Evolutionary conservation across 1,140 invertebrate species (phyloP).

Genomic region (Sinonovacula constricta): DNA sequence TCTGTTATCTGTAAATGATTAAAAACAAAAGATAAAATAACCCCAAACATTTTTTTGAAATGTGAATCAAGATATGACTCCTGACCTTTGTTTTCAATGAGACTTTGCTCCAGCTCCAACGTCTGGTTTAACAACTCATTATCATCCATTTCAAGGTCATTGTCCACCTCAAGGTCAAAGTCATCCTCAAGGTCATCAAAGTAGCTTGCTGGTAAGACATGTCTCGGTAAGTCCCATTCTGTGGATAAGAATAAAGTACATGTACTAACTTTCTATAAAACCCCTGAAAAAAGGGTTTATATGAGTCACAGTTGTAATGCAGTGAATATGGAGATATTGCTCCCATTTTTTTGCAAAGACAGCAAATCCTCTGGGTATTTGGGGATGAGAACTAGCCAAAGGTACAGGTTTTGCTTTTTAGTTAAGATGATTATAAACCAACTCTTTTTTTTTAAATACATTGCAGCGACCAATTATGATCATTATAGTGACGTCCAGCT

Average conservation of each 20-base stretch:
- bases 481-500: too few species aligned
- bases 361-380: too few species aligned
- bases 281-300: neutral
- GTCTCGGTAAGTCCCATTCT: slow-evolving; percentile 35
- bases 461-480: too few species aligned
- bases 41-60: too few species aligned
- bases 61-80: too few species aligned
- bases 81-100: slow-evolving; percentile 5
- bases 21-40: too few species aligned
- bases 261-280: neutral
- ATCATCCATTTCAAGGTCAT: slow-evolving; percentile 23
- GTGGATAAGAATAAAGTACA: slow-evolving; percentile 3
- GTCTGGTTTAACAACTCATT: slow-evolving; percentile 39
- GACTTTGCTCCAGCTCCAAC: slow-evolving; percentile 29
- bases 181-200: slow-evolving; percentile 36
- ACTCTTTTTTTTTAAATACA: neutral
- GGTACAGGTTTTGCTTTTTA: neutral
- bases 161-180: neutral
- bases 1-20: too few species aligned
- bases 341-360: neutral
- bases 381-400: too few species aligned
- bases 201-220: slow-evolving; percentile 28
- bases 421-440: neutral
- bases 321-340: neutral
- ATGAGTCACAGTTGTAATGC: neutral